phyloP scores from a whole-genome alignment of 2,888 invertebrate genomes.

The Abrostola tripartita region DNA sequence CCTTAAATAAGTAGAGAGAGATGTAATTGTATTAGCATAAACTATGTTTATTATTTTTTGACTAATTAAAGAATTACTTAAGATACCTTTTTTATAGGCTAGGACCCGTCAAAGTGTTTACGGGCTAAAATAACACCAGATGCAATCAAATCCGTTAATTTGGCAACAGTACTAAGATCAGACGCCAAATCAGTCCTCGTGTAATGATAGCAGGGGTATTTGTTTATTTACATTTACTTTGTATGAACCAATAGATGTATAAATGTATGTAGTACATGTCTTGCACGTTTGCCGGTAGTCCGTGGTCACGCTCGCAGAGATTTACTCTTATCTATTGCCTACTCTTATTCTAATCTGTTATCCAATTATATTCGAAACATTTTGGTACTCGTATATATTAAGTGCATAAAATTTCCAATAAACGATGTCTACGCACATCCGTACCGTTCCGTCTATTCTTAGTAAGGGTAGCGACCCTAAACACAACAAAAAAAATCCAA shows the following conservation, averaged over 20 bases:
- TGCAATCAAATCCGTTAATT: neutral
- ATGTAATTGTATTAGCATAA: neutral
- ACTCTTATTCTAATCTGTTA: too few relatives aligned
- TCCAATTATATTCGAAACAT: too few relatives aligned
- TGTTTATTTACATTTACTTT: constrained; percentile 31
- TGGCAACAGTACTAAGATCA: constrained; percentile 25
- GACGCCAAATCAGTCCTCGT: constrained; percentile 34
- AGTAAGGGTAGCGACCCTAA: too few relatives aligned
- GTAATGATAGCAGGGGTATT: constrained; percentile 7
- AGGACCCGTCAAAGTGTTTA: too few relatives aligned
- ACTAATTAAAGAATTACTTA: neutral
- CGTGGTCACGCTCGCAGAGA: neutral
- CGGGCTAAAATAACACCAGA: neutral
- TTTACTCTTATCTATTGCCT: too few relatives aligned
- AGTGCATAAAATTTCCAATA: too few relatives aligned
- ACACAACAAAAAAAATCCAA: too few relatives aligned
- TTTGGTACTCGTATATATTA: too few relatives aligned
- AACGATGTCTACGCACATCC: too few relatives aligned
- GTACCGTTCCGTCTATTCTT: too few relatives aligned
- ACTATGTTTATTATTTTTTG: neutral
- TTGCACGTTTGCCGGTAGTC: neutral
- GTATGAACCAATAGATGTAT: constrained; percentile 3
- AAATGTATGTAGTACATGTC: constrained; percentile 2
- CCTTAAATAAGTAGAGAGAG: too few relatives aligned
- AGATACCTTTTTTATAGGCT: too few relatives aligned